phyloP scores from a whole-genome alignment of 2,888 invertebrate species.

The Cephus runcator region DNA sequence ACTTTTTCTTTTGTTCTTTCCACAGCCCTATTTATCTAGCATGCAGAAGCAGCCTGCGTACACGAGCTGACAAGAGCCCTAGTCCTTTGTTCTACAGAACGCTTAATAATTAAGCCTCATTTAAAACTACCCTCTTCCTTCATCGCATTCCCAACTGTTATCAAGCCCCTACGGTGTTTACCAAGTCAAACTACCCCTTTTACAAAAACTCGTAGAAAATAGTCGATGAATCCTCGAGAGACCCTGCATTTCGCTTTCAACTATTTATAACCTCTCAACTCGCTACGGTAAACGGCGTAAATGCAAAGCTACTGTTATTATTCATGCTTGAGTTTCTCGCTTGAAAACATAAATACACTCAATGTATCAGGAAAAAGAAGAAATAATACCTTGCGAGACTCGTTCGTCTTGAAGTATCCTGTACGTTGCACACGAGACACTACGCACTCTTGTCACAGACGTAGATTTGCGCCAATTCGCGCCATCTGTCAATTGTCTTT shows the following conservation, averaged over 20 bases:
- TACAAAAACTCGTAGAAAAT: background rate
- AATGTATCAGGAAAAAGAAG: background rate
- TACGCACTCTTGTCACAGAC: background rate
- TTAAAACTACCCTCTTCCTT: constrained; percentile 8
- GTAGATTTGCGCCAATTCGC: background rate
- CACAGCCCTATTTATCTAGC: background rate
- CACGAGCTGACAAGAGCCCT: background rate
- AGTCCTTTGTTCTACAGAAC: background rate
- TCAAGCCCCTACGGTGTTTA: background rate
- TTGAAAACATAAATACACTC: background rate
- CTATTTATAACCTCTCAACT: background rate
- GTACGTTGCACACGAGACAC: background rate
- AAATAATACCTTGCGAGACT: background rate
- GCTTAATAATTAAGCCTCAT: constrained; percentile 14
- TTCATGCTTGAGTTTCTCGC: background rate
- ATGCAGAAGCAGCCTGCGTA: background rate
- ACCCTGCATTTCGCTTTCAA: background rate
- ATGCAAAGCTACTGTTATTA: background rate
- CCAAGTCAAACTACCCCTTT: background rate
- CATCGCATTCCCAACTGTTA: background rate
- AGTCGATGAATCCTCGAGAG: background rate
- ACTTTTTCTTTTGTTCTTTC: background rate
- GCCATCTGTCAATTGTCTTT: background rate
- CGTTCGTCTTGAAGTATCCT: background rate
- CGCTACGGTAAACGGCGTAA: background rate